phyloP scores from a whole-genome alignment of 2,113 vertebrate genomes.

The Silurus asotus region DNA sequence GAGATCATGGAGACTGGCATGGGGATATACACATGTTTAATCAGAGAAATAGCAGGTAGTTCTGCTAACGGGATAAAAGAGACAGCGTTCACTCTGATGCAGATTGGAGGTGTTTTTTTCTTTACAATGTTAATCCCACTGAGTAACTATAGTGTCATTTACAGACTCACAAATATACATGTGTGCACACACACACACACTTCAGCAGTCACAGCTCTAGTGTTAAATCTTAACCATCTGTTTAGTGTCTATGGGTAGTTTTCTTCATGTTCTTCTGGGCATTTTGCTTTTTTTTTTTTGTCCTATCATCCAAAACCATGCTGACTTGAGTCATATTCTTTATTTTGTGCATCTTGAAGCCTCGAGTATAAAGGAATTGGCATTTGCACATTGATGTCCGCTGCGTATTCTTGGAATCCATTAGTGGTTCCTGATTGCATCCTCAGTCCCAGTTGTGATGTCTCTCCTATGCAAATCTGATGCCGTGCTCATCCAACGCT shows the following conservation, averaged over 20 bases:
- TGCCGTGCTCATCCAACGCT: conserved; percentile 1
- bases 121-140: neutral
- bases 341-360: neutral
- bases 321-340: neutral
- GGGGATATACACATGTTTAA: conserved; percentile 23
- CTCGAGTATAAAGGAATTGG: neutral
- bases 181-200: too few species aligned
- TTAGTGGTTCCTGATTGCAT: neutral
- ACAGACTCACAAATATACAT: neutral
- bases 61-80: conserved; percentile 42
- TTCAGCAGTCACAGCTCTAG: too few species aligned
- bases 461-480: conserved; percentile 14
- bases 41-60: conserved; percentile 44
- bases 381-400: neutral
- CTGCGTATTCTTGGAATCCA: neutral
- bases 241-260: too few species aligned
- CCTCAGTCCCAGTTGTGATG: neutral
- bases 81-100: conserved; percentile 9
- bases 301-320: too few species aligned
- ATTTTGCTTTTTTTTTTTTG: too few species aligned
- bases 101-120: neutral
- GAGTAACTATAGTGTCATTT: neutral
- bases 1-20: conserved; percentile 10
- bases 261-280: too few species aligned
- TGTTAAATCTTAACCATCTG: too few species aligned